Evolutionary conservation across 2,113 vertebrate genomes (phyloP).

Genomic region (Pelusios castaneus): DNA sequence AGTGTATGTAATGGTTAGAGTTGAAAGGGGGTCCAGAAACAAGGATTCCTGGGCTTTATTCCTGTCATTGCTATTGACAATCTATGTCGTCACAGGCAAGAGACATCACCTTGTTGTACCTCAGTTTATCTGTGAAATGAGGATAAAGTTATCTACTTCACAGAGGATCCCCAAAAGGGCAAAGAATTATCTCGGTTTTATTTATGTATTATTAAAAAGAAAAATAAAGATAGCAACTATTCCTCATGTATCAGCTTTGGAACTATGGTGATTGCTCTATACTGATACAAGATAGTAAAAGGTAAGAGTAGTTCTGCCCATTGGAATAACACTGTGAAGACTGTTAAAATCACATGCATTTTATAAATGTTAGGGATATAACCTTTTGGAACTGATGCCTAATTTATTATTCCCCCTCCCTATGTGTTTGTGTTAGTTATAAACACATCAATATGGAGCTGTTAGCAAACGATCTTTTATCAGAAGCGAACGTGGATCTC

Average conservation of each 20-base stretch:
- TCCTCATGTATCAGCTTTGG: neutral
- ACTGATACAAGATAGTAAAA: neutral
- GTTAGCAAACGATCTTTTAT: slow-evolving; percentile 57
- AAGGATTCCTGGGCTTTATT: neutral
- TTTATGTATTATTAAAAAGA: neutral
- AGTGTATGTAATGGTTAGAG: neutral
- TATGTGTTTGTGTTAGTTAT: slow-evolving; percentile 27
- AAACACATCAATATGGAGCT: slow-evolving; percentile 70
- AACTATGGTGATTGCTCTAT: neutral
- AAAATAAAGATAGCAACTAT: neutral
- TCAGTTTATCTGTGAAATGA: neutral
- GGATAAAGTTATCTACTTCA: neutral
- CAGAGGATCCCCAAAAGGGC: neutral
- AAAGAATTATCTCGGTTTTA: neutral
- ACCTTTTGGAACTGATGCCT: slow-evolving; percentile 44
- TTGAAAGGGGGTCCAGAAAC: neutral
- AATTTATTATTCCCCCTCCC: slow-evolving; percentile 56
- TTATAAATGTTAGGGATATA: slow-evolving; percentile 60
- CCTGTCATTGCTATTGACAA: neutral
- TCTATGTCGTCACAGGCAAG: neutral
- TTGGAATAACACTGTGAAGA: slow-evolving; percentile 18
- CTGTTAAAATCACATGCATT: slow-evolving; percentile 28
- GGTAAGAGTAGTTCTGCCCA: neutral
- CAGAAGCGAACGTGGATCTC: neutral
- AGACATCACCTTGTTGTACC: neutral